phyloP scores from a whole-genome alignment of 2,113 vertebrate genomes.

The Quiscalus mexicanus region DNA sequence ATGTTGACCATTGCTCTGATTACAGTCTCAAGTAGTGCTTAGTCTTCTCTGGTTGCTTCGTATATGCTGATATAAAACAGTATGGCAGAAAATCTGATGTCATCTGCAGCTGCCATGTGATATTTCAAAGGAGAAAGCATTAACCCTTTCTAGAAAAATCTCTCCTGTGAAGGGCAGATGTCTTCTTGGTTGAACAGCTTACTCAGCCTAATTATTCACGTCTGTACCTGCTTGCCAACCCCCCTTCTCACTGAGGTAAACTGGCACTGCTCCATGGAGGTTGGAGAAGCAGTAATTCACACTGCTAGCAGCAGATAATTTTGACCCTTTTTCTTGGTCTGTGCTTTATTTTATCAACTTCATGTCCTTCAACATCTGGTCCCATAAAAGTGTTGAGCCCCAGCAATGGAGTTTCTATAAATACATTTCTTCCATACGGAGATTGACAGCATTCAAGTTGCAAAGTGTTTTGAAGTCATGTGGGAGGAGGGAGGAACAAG shows the following conservation, averaged over 20 bases:
- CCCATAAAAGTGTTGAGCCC: slow-evolving; percentile 27
- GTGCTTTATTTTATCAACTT: slow-evolving; percentile 4
- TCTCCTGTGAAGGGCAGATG: background rate
- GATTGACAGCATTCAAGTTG: slow-evolving; percentile 32
- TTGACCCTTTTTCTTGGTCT: background rate
- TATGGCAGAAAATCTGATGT: slow-evolving; percentile 68
- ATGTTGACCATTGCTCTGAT: background rate
- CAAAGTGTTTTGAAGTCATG: background rate
- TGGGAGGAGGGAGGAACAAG: slow-evolving; percentile 42
- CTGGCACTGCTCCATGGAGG: background rate
- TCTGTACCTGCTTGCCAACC: background rate
- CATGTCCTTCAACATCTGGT: slow-evolving; percentile 1
- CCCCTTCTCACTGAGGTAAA: background rate
- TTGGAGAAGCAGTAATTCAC: background rate
- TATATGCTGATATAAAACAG: slow-evolving; percentile 46
- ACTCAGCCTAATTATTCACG: background rate
- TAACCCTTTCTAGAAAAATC: slow-evolving; percentile 42
- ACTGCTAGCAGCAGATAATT: background rate
- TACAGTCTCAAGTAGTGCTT: slow-evolving; percentile 13
- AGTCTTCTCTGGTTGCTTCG: slow-evolving; percentile 19
- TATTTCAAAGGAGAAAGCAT: slow-evolving; percentile 47
- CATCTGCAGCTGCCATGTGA: slow-evolving; percentile 31
- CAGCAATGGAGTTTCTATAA: slow-evolving; percentile 62
- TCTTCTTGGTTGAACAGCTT: background rate
- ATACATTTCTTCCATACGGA: slow-evolving; percentile 61